phyloP scores from a whole-genome alignment of 2,113 vertebrate species.

The Callaeas wilsoni region DNA sequence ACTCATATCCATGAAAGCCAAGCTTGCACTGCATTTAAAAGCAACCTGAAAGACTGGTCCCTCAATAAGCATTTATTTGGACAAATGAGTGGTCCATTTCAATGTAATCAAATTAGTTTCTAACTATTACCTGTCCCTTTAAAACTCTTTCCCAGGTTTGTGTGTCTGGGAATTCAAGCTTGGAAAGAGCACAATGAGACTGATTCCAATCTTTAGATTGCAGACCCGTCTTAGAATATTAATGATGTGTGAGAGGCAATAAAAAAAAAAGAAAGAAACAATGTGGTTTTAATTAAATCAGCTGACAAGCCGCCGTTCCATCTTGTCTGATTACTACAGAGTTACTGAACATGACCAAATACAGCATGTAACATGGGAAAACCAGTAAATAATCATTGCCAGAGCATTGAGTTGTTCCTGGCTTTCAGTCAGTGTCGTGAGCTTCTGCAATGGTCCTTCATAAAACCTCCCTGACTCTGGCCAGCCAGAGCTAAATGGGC shows the following conservation, averaged over 20 bases:
- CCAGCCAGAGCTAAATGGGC: background rate
- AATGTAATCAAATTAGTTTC: constrained; percentile 47
- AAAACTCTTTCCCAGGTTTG: constrained; percentile 55
- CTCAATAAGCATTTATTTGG: constrained; percentile 46
- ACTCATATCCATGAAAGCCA: constrained; percentile 24
- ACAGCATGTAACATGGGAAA: constrained; percentile 6
- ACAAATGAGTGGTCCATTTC: constrained; percentile 39
- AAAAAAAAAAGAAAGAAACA: background rate
- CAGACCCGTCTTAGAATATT: constrained; percentile 50
- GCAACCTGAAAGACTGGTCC: constrained; percentile 55
- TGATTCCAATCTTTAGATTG: constrained; percentile 61
- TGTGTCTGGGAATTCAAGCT: constrained; percentile 59
- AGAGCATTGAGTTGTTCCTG: background rate
- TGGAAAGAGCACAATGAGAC: constrained; percentile 49
- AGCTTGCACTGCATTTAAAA: background rate
- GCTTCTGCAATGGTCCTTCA: background rate
- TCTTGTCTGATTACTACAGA: constrained; percentile 53
- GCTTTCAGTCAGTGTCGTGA: background rate
- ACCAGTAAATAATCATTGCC: constrained; percentile 22
- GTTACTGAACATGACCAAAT: constrained; percentile 45
- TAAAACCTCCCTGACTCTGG: background rate
- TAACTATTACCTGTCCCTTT: constrained; percentile 59
- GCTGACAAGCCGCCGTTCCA: constrained; percentile 35
- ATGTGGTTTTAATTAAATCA: constrained; percentile 62
- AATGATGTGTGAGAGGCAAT: constrained; percentile 60